Conservation (phyloP, 2,888 invertebrate genomes). For the Chydorus sphaericus region DNA sequence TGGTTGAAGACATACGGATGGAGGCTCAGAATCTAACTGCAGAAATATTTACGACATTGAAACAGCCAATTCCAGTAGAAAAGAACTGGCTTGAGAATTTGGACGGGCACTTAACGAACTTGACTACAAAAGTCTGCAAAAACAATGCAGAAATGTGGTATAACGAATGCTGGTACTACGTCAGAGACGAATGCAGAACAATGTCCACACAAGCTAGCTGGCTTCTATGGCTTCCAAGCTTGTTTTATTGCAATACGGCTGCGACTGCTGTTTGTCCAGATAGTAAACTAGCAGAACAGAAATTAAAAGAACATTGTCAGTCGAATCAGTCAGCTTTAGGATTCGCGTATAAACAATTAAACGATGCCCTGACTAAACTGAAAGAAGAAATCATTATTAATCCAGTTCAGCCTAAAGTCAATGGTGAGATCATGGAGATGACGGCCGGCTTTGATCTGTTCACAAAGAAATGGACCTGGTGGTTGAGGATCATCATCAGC, state of each 20-base stretch:
- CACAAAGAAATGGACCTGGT: not conserved
- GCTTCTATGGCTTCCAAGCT: not conserved
- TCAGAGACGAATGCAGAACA: not conserved
- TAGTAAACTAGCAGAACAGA: no score
- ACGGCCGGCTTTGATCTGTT: constrained; percentile 1
- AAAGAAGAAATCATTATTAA: not conserved
- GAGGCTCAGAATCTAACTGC: not conserved
- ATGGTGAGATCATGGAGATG: not conserved
- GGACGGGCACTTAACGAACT: not conserved
- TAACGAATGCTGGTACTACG: not conserved
- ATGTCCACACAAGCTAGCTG: not conserved
- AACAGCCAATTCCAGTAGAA: not conserved
- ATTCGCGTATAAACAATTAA: not conserved
- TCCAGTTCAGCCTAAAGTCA: not conserved
- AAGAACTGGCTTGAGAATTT: not conserved
- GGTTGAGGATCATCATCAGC: not conserved
- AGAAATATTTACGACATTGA: not conserved
- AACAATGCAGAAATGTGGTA: not conserved
- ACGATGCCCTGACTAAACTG: not conserved
- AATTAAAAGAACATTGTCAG: no score
- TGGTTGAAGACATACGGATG: not conserved
- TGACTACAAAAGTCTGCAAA: not conserved
- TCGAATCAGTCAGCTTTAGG: not conserved
- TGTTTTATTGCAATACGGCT: not conserved
- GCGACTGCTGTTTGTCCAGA: not conserved